Evolutionary conservation across 1,140 invertebrate genomes (phyloP), one percentile per base, ranked within the genome.

Genomic region (Gonioctena quinquepunctata): DNA sequence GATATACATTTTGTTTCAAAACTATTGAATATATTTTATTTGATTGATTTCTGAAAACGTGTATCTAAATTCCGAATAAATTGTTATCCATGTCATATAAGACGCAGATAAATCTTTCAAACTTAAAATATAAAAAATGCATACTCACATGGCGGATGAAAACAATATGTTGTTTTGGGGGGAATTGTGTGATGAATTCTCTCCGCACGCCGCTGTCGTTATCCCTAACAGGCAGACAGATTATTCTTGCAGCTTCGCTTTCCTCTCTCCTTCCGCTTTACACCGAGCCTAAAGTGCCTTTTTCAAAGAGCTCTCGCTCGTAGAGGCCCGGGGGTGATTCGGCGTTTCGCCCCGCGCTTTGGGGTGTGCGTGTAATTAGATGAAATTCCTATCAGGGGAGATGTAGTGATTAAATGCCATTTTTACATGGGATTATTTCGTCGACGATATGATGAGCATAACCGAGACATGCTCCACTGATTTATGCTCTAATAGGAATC

Each of bases 301-400:
- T 25, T 62, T 27, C 26, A 19, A 62, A 19, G 26, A 62, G 23
- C n/a, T 7, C 23, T 59, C 56, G 56, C 25, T 59, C 21, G 33
- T 23, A n/a, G n/a, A n/a, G 2, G 27, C 60, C 26, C 21, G 1
- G 33, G 60, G 60, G 60, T 2, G 62, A 50, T 65, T n/a, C n/a
- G n/a, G 62, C 42, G 18, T n/a, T 28, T 22, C 33, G 21, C 71
- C 71, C 65, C 60, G 65, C 69, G 33, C 52, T 67, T 56, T 63
- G 70, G 69, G 75, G 75, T 65, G 74, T 59, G 69, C 26, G 23
- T 66, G 75, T 74, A 74, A 76, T 76, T 76, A 76, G 72, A 76
- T 76, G 72, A 72, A 76, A 76, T 76, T 76, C 70, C 75, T 76
- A 67, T 73, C 72, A 70, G 75, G 72, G 72, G 66, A 70, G 69